These are phyloP conservation scores for Alectura lathami DNA, from an alignment of 2,113 vertebrate species.

Conservation along the genomic window DNA sequence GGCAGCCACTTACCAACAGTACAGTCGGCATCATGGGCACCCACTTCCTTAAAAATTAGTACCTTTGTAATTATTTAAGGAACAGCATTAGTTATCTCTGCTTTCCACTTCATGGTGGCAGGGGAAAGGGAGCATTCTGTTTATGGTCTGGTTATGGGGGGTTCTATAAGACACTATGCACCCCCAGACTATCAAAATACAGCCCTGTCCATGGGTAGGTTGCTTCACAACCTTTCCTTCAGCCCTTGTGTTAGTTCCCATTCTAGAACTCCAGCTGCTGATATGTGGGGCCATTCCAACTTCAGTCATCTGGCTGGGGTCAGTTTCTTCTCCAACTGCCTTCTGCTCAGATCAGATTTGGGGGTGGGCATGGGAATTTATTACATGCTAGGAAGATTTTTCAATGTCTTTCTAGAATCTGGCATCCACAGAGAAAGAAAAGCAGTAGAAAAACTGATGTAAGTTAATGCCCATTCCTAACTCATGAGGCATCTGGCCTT, in stretches of 20 bases:
- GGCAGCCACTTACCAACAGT: background rate
- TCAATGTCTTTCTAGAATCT: background rate
- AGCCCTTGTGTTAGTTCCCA: background rate
- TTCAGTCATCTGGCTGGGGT: background rate
- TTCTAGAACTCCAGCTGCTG: background rate
- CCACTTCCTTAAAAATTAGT: background rate
- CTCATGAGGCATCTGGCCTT: background rate
- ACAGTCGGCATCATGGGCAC: background rate
- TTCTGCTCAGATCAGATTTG: background rate
- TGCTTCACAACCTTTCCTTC: background rate
- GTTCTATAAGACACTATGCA: background rate
- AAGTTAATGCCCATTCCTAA: background rate
- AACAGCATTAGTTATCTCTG: background rate
- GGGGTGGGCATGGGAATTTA: background rate
- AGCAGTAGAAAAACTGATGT: background rate
- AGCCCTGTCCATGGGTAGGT: background rate
- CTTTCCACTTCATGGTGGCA: background rate
- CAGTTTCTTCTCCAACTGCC: background rate
- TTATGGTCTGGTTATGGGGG: background rate
- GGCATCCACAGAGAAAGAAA: background rate
- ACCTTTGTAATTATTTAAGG: background rate
- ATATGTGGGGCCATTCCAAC: background rate
- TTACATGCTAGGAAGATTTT: background rate
- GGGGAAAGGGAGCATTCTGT: background rate
- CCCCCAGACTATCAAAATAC: background rate